Evolutionary conservation across 2,888 invertebrate genomes (phyloP), one percentile per base, ranked within the genome.

Genomic region (Sphaeridia pumilis): DNA sequence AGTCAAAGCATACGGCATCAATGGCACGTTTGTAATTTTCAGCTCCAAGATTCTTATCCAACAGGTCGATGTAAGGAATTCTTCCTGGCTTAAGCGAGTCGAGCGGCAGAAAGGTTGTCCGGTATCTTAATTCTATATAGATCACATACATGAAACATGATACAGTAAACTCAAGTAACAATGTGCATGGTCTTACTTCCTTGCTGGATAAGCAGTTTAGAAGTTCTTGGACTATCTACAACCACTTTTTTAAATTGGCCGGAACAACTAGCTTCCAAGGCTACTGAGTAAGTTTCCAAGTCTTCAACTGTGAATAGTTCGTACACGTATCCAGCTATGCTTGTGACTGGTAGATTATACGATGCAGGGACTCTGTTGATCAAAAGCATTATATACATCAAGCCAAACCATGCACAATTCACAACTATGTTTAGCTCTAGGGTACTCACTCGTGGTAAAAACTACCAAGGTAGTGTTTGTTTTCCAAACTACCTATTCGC

Each of bases 21-120:
- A 93, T 69, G 0, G 94, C 93, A n/a, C 84, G 78, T 63, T 80
- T 76, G 1, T 89, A 89, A 70, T 88, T 87, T 49, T 84, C 82
- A 5, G 76, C 72, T 0, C 93, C 93, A 35, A 83, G 83, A 79
- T 81, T 27, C 25, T 45, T 28, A 43, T 60, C 61, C 25, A 63
- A 41, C 1, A 38, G 17, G 12, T 3, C 17, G 43, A 61, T 58
- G 7, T 34, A 38, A 17, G 49, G 44, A 12, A 58, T n/a, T 4
- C 3, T 38, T 5, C n/a, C 38, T 17, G 41, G 28, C 28, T 53
- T 55, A 36, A 26, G n/a, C 31, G 55, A 52, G 1, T 28, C 42
- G 22, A 63, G 35, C 2, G 59, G 59, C 17, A 54, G 54, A 55
- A 47, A 63, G 17, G 54, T 55, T 10, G 46, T 52, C 12, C 57